phyloP scores from a whole-genome alignment of 2,888 invertebrate species.

The Timandra comae region DNA sequence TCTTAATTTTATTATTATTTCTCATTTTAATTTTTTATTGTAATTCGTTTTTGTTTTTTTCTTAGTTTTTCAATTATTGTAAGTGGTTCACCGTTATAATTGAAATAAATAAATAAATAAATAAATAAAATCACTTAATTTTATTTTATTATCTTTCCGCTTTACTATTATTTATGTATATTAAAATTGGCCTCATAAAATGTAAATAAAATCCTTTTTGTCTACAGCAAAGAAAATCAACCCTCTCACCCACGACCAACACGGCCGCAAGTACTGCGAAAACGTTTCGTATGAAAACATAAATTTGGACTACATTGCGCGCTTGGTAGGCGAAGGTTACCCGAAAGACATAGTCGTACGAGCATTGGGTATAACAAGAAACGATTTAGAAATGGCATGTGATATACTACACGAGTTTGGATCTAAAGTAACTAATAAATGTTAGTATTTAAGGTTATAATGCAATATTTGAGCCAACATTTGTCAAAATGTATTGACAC shows the following conservation, averaged over 20 bases:
- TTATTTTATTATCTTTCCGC: no score
- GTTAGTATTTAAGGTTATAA: conserved; percentile 32
- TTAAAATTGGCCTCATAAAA: not conserved
- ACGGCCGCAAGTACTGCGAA: conserved; percentile 65
- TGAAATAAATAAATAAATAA: no score
- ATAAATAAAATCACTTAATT: no score
- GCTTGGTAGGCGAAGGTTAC: conserved; percentile 92
- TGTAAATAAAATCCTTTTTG: conserved; percentile 6
- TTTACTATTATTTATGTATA: not conserved
- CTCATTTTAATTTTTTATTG: no score
- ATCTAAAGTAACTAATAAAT: conserved; percentile 61
- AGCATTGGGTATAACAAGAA: conserved; percentile 93
- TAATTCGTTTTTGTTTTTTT: no score
- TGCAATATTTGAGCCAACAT: no score
- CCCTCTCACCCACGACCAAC: conserved; percentile 68
- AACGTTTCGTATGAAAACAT: conserved; percentile 89
- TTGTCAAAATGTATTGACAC: no score
- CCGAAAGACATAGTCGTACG: conserved; percentile 93
- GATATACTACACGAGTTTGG: conserved; percentile 95
- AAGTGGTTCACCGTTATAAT: no score
- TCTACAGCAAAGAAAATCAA: conserved; percentile 65
- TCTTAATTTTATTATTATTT: no score
- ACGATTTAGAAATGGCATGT: conserved; percentile 96
- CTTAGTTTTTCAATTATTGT: no score
- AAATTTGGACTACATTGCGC: conserved; percentile 92